Percentiles rank a stretch among this genome's conserved stretches.
These are phyloP conservation scores for Scomber scombrus DNA, from an alignment of 2,113 vertebrate species.

Conservation along the genomic window DNA sequence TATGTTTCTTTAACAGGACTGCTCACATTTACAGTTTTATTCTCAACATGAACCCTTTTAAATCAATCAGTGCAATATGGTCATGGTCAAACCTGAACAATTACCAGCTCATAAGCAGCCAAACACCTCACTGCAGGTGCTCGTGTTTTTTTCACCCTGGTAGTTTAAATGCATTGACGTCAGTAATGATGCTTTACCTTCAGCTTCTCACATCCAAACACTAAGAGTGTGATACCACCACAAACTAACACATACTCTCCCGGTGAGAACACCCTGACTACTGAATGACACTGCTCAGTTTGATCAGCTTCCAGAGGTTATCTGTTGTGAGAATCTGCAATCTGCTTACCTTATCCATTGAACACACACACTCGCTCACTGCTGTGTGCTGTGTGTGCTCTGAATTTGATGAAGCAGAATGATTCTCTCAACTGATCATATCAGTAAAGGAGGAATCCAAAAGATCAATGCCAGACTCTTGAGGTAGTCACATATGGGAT, in stretches of 20 bases:
- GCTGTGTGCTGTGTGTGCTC: constrained; percentile 71
- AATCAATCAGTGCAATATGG: constrained; percentile 4
- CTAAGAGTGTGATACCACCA: background rate
- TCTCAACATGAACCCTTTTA: background rate
- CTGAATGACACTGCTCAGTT: constrained; percentile 21
- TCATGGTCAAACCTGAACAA: constrained; percentile 18
- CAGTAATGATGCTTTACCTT: background rate
- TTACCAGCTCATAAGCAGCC: constrained; percentile 21
- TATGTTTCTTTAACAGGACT: background rate
- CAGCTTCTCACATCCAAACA: background rate
- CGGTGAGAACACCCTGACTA: background rate
- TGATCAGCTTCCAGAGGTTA: constrained; percentile 39
- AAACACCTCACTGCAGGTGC: constrained; percentile 12
- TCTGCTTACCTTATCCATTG: constrained; percentile 18
- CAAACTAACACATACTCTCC: background rate
- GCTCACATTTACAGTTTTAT: constrained; percentile 10
- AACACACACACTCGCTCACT: constrained; percentile 25
- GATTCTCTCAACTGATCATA: constrained; percentile 82
- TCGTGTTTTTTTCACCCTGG: background rate
- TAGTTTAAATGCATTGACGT: background rate
- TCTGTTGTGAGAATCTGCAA: constrained; percentile 32
- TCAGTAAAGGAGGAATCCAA: constrained; percentile 79
- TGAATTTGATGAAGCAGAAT: constrained; percentile 85
- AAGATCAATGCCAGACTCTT: constrained; percentile 82
- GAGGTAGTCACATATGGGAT: constrained; percentile 84